Evolutionary conservation across 2,888 invertebrate species (phyloP).

Genomic region (Nemotelus nigrinus): DNA sequence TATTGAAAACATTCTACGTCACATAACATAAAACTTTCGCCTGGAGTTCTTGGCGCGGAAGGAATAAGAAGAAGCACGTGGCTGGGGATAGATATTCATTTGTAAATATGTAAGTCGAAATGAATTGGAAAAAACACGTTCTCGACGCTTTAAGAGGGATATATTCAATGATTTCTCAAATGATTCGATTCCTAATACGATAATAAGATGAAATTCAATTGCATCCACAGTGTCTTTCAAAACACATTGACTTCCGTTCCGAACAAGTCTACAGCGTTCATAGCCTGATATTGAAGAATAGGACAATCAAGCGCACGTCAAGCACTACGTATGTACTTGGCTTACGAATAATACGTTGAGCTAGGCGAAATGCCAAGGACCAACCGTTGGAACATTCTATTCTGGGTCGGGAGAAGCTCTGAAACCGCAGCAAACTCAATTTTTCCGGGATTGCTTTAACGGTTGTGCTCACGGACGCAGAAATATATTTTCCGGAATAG

Average conservation of each 20-base stretch:
- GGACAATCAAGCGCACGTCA: background rate
- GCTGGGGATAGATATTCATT: no score
- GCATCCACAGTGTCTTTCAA: slow-evolving; percentile 22
- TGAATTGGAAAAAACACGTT: no score
- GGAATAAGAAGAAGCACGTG: no score
- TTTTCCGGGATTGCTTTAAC: slow-evolving; percentile 30
- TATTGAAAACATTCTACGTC: no score
- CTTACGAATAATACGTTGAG: background rate
- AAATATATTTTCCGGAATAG: background rate
- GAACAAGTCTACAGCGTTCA: background rate
- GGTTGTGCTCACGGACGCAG: slow-evolving; percentile 9
- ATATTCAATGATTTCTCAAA: slow-evolving; percentile 38
- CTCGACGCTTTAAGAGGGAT: slow-evolving; percentile 11
- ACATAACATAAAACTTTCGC: no score
- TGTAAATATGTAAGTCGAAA: no score
- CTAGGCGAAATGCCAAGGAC: background rate
- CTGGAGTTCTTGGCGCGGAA: no score
- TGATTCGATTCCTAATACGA: slow-evolving; percentile 38
- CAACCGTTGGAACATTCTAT: background rate
- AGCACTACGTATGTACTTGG: background rate
- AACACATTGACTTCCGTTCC: slow-evolving; percentile 32
- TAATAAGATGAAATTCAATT: slow-evolving; percentile 38
- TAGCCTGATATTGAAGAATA: background rate
- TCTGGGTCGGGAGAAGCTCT: background rate
- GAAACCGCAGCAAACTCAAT: slow-evolving; percentile 39